Conservation (phyloP, 2,113 vertebrate genomes). For the Callorhinus ursinus region DNA sequence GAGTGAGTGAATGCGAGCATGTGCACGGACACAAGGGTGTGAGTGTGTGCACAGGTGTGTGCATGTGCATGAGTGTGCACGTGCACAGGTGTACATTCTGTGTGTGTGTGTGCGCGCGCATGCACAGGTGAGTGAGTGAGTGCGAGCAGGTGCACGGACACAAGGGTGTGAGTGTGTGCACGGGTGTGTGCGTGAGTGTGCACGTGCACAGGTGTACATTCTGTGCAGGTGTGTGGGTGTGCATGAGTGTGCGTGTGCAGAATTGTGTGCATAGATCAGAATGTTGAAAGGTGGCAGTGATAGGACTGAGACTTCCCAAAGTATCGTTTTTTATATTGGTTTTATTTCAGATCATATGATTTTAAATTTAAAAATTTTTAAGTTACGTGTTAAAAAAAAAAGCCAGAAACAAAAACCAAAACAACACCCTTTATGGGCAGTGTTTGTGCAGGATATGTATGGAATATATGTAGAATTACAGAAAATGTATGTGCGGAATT, state of each 20-base stretch:
- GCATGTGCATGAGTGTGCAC: no score
- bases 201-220: neutral
- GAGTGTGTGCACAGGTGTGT: no score
- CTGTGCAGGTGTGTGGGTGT: no score
- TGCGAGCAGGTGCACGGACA: no score
- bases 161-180: no score
- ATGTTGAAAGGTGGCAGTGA: neutral
- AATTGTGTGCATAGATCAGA: neutral
- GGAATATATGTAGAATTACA: fast-evolving
- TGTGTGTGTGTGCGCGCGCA: no score
- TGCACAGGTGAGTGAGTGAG: no score
- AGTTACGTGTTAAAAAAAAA: neutral
- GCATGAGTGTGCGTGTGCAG: no score
- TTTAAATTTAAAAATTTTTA: neutral
- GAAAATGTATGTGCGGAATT: fast-evolving
- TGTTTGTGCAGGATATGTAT: fast-evolving
- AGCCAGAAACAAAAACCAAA: neutral
- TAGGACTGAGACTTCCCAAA: neutral
- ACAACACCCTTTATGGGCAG: fast-evolving
- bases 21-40: no score
- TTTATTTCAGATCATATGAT: neutral
- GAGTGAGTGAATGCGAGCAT: no score
- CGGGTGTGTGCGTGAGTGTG: no score
- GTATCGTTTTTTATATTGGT: neutral
- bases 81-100: neutral